These are phyloP conservation scores for Prostheceraeus crozeri DNA, from an alignment of 2,888 invertebrate genomes.

Conservation along the genomic window DNA sequence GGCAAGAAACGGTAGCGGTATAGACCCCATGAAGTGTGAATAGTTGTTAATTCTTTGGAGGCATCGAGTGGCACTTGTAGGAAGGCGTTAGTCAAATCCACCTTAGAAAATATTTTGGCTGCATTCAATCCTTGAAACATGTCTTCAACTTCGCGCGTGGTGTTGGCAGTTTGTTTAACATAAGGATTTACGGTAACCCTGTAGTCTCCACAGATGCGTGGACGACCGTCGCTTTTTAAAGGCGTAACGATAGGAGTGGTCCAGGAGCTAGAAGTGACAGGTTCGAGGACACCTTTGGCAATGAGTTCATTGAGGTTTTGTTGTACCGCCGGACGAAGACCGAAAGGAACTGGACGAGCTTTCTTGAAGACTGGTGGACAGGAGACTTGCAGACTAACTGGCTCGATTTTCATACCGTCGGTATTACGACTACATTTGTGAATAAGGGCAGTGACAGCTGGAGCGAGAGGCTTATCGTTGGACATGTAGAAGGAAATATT, in stretches of 20 bases:
- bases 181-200: constrained; percentile 22
- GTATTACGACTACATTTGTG: constrained; percentile 14
- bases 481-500: too few relatives aligned
- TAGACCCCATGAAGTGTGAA: constrained; percentile 7
- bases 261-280: not conserved
- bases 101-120: constrained; percentile 1
- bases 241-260: constrained; percentile 14
- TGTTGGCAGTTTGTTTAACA: constrained; percentile 10
- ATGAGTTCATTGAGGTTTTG: constrained; percentile 1
- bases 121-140: constrained; percentile 12
- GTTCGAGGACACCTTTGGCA: not conserved
- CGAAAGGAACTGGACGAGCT: not conserved
- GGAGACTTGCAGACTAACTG: constrained; percentile 6
- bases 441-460: too few relatives aligned
- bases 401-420: constrained; percentile 7
- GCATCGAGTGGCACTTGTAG: not conserved
- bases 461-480: too few relatives aligned
- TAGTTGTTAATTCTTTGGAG: not conserved
- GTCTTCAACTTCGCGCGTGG: constrained; percentile 21
- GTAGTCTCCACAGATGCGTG: constrained; percentile 23
- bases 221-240: not conserved
- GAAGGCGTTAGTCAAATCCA: constrained; percentile 14
- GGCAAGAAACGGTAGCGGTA: constrained; percentile 3
- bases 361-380: not conserved
- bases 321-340: constrained; percentile 13